phyloP scores from a whole-genome alignment of 2,797 vertebrate genomes.

The Acipenser transmontanus region DNA sequence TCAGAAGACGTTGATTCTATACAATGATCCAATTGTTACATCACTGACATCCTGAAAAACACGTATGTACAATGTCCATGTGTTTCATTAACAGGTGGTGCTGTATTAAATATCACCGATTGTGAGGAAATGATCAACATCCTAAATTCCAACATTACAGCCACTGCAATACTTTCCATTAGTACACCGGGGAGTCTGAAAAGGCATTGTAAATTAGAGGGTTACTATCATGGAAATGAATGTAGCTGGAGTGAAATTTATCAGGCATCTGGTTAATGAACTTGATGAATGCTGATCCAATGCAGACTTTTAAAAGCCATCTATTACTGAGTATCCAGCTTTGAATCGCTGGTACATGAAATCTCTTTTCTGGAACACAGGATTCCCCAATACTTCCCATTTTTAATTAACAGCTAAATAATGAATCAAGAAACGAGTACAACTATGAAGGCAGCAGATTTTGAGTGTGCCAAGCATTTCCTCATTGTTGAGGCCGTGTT shows the following conservation, averaged over 20 bases:
- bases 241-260: background rate
- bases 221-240: background rate
- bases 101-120: background rate
- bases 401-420: too few relatives aligned
- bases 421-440: too few relatives aligned
- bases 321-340: too few relatives aligned
- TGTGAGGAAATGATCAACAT: conserved; percentile 11
- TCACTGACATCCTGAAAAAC: background rate
- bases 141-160: conserved; percentile 7
- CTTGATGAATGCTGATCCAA: too few relatives aligned
- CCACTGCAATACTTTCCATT: background rate
- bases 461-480: too few relatives aligned
- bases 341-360: too few relatives aligned
- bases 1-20: background rate
- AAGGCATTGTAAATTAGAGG: conserved; percentile 8
- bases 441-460: too few relatives aligned
- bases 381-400: too few relatives aligned
- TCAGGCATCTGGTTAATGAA: too few relatives aligned
- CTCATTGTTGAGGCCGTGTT: too few relatives aligned
- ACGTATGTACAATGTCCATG: background rate
- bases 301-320: too few relatives aligned
- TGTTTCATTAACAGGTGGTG: conserved; percentile 6
- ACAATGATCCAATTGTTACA: background rate
- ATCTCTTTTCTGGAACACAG: too few relatives aligned
- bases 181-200: background rate